Percentiles rank a stretch among this genome's conserved stretches.
These are phyloP conservation scores for Alectoris magna DNA, from an alignment of 2,797 vertebrate species.

Conservation along the genomic window DNA sequence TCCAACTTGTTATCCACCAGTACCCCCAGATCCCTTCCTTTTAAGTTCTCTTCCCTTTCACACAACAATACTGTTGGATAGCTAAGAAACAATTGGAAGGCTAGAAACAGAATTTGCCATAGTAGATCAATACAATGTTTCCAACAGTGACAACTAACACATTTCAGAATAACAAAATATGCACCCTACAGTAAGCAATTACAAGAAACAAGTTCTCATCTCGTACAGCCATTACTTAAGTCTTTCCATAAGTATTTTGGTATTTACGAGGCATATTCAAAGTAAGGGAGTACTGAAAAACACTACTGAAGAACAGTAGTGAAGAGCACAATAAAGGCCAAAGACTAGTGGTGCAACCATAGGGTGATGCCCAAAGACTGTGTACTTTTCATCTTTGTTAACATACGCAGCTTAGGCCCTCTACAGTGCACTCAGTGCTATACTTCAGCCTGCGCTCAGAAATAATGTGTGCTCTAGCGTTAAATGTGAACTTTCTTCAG, in stretches of 20 bases:
- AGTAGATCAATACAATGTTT: not conserved
- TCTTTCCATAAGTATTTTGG: not conserved
- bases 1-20: too few species aligned
- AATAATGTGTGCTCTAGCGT: not conserved
- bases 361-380: not conserved
- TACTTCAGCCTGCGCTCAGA: not conserved
- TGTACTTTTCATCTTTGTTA: not conserved
- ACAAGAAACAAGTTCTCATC: not conserved
- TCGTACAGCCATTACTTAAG: not conserved
- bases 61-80: not conserved
- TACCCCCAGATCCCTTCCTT: not conserved
- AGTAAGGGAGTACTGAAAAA: not conserved
- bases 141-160: not conserved
- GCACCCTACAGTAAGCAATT: not conserved
- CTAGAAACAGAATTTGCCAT: not conserved
- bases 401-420: not conserved
- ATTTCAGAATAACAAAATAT: not conserved
- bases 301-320: not conserved
- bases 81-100: not conserved
- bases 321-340: not conserved
- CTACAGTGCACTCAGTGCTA: not conserved
- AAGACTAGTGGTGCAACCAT: not conserved
- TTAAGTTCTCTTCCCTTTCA: not conserved
- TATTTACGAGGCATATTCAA: not conserved
- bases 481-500: not conserved